These are phyloP conservation scores for Spheniscus mendiculus DNA, from an alignment of 2,113 vertebrate species.

Conservation along the genomic window DNA sequence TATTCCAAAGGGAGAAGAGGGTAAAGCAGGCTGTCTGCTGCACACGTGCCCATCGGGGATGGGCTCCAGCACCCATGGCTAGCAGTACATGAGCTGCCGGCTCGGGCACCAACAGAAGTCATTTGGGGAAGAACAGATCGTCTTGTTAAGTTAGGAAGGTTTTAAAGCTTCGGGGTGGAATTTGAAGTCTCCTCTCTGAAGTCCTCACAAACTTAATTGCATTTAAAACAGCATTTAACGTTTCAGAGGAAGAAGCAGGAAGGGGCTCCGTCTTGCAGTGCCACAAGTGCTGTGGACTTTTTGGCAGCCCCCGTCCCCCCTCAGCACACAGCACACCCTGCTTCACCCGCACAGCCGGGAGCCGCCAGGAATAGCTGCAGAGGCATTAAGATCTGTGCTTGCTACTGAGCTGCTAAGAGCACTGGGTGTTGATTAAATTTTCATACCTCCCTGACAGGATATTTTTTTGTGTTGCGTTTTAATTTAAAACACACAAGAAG, in stretches of 20 bases:
- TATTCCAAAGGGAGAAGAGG: neutral
- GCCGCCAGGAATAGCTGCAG: slow-evolving; percentile 44
- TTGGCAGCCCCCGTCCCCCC: neutral
- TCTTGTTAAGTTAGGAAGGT: neutral
- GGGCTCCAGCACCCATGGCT: neutral
- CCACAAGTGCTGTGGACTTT: neutral
- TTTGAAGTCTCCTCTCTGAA: neutral
- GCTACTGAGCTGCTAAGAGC: neutral
- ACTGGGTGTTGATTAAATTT: slow-evolving; percentile 67
- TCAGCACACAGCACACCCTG: neutral
- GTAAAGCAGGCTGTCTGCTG: neutral
- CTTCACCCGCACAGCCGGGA: neutral
- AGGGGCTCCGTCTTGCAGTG: neutral
- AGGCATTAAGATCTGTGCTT: slow-evolving; percentile 10
- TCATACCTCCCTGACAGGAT: slow-evolving; percentile 39
- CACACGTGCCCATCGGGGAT: neutral
- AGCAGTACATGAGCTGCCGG: neutral
- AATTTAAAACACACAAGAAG: slow-evolving; percentile 18
- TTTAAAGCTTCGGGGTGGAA: neutral
- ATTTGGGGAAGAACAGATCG: neutral
- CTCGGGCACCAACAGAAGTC: neutral
- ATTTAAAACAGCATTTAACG: rapidly evolving
- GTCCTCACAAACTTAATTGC: rapidly evolving
- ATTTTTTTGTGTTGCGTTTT: neutral
- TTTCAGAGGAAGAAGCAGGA: neutral